Base-by-base conservation (phyloP, 2,888 invertebrate genomes). In the Osmoderma eremita region DNA sequence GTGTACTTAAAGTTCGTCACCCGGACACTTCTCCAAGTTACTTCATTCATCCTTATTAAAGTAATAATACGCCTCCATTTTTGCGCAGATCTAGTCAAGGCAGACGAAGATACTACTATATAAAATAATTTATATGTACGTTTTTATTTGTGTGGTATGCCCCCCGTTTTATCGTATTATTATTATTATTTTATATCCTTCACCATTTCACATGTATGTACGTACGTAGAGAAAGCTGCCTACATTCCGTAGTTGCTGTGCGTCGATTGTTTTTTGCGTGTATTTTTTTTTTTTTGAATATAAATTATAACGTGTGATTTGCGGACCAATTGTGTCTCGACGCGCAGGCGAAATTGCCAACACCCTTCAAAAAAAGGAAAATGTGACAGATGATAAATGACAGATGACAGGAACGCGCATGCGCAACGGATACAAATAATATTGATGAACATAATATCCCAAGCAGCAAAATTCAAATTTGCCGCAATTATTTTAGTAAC, bases 211-310 rank as follows among this genome's bases (percentile, higher is more conserved):
- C 51, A 45, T 30, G 30, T 30, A 30, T 30, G 30, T 30, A 30
- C 10, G 30, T 30, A 61, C 73, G 76, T 77, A 76, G 78, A n/a
- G n/a, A 79, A 75, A 10, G 30, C 77, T 78, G 78, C 78, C 77
- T 76, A 80, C 80, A 80, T 80, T 80, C 80, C 80, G 76, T 77
- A 77, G 76, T 78, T 78, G 79, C 79, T 79, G 78, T 79, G 78
- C 78, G 79, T 78, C 75, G 76, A 79, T 72, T 77, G 75, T 75
- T 71, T 69, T 65, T 50, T 65, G n/a, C 50, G 58, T 49, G 49
- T 49, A 56, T 20, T 22, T 12, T 45, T 24, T 42, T 6, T 30
- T 30, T 30, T 30, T 5, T 30, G 10, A 30, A 30, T 30, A 30
- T 30, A 30, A 30, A 42, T 64, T 38, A 50, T 20, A 20, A 65